These are phyloP conservation scores for Boloria selene DNA, from an alignment of 2,888 invertebrate genomes.

Conservation along the genomic window DNA sequence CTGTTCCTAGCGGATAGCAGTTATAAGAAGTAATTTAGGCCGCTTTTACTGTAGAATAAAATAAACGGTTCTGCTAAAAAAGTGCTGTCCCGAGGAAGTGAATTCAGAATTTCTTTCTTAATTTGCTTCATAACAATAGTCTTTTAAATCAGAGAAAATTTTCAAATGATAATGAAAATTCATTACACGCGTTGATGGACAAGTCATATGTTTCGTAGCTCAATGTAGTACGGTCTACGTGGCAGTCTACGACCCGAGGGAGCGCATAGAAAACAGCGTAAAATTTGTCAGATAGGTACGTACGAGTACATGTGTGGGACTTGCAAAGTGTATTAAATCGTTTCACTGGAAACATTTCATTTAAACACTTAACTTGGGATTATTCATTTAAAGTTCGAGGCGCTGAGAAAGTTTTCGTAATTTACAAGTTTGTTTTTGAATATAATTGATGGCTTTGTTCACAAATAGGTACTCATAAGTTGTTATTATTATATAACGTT, in stretches of 20 bases:
- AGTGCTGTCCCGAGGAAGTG: no score
- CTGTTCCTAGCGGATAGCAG: no score
- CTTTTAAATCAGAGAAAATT: no score
- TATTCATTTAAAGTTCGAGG: constrained; percentile 25
- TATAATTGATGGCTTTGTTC: constrained; percentile 9
- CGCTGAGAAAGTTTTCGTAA: constrained; percentile 18
- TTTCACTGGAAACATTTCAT: constrained; percentile 29
- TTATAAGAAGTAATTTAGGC: no score
- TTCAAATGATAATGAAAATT: no score
- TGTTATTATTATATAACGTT: background rate
- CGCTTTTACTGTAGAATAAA: no score
- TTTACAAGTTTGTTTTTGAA: constrained; percentile 17
- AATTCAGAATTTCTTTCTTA: no score
- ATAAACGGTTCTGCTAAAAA: no score
- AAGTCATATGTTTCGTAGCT: constrained; percentile 9
- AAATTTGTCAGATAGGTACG: constrained; percentile 18
- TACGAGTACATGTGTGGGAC: constrained; percentile 8
- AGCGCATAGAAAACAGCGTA: constrained; percentile 30
- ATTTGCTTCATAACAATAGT: no score
- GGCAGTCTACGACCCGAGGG: constrained; percentile 44
- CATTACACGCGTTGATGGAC: no score
- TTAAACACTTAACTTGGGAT: constrained; percentile 28
- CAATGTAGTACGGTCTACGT: constrained; percentile 39
- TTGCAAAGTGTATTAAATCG: constrained; percentile 31
- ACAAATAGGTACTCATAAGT: background rate